Conservation (phyloP, 2,113 vertebrate genomes). For the Eidolon helvum region DNA sequence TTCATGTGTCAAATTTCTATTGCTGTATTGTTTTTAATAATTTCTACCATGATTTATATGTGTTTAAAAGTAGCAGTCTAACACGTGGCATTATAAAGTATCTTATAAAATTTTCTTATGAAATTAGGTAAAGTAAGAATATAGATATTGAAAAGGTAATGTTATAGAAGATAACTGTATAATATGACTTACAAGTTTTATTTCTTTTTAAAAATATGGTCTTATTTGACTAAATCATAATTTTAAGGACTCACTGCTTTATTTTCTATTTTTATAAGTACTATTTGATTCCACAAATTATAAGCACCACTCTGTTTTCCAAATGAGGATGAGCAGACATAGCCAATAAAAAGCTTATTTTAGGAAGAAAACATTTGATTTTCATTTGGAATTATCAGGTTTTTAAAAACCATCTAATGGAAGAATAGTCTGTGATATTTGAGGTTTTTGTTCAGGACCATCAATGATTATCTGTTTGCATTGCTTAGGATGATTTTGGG, state of each 20-base stretch:
- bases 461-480: neutral
- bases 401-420: neutral
- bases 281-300: neutral
- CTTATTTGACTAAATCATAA: neutral
- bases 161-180: neutral
- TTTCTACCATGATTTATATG: neutral
- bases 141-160: neutral
- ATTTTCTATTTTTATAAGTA: neutral
- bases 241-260: neutral
- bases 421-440: neutral
- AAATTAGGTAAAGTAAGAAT: neutral
- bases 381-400: neutral
- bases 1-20: neutral
- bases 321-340: neutral
- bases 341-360: neutral
- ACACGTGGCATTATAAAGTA: neutral
- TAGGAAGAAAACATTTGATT: neutral
- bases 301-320: neutral
- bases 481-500: neutral
- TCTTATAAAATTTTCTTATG: neutral
- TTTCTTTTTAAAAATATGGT: neutral
- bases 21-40: neutral
- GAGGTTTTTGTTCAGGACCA: neutral
- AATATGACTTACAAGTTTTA: neutral
- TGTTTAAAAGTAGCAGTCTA: neutral